Base-by-base conservation (phyloP, 2,113 vertebrate species). In the Poeciliopsis prolifica region DNA sequence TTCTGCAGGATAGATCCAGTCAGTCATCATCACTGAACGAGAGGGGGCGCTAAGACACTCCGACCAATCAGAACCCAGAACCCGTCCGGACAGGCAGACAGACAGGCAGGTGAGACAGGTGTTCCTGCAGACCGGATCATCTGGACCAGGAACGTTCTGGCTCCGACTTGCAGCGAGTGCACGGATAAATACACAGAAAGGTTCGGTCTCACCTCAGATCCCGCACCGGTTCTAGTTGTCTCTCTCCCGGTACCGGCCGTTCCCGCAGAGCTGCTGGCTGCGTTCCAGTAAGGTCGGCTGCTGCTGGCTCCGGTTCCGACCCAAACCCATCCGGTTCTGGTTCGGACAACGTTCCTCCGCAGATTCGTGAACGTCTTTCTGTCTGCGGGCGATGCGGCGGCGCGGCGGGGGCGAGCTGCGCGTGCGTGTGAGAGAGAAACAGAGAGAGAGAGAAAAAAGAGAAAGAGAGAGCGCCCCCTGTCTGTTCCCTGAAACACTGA, bases 161-260 rank as follows among this genome's bases (percentile, higher is more conserved):
- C 68, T 60, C 24, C 33, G 54, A 54, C 19, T 63, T 29, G 76
- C 74, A 71, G 33, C 19, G 28, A 65, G 12, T 65, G 22, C 72
- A 9, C 74, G 30, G 62, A 26, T 58, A 51, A 70, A 31, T 61
- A 29, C 65, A 9, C 22, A 29, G 35, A 30, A 28, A 24, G 42
- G 13, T 44, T 30, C 35, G 9, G 30, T 65, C 75, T 83, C 63
- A 87, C 88, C 88, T 85, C 51, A 61, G 65, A 73, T 24, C 82
- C 68, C 73, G 19, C 63, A 78, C 64, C 65, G 13, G 40, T 82
- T 75, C 87, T 1, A 3, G 51, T 86, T 78, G 60, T 26, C 44
- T 9, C 40, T 42, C 40, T 42, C 13, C 40, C 40, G 40, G 13
- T 15, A 13, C 14, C 40, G 40, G 4, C 51, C 5, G 68, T 68